Conservation (phyloP, 30 jellyfish, hydroid and myxozoan genomes). For the Clytia hemisphaerica region DNA sequence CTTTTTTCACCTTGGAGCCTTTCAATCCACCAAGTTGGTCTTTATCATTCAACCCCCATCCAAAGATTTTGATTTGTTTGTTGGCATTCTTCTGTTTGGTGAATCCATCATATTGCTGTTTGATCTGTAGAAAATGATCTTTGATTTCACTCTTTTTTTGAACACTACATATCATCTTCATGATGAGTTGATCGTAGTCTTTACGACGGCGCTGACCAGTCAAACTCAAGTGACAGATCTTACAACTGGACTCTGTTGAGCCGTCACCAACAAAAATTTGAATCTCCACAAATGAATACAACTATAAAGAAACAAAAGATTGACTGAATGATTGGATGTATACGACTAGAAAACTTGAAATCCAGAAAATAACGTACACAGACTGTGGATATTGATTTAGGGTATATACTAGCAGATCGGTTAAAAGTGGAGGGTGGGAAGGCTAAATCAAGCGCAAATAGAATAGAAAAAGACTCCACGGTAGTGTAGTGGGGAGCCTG, state of each 20-base stretch:
- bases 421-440: too few species aligned
- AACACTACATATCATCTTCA: conserved; percentile 20
- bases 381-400: too few species aligned
- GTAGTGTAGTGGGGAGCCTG: conserved; percentile 21
- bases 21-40: conserved; percentile 88
- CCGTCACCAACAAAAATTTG: not conserved
- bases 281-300: not conserved
- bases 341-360: not conserved
- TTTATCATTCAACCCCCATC: conserved; percentile 88
- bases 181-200: not conserved
- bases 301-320: conserved; percentile 10
- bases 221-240: conserved; percentile 8
- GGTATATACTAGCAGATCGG: too few species aligned
- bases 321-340: conserved; percentile 1
- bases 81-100: conserved; percentile 12
- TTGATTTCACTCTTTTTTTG: too few species aligned
- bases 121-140: conserved; percentile 26
- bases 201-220: not conserved
- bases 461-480: conserved; percentile 49
- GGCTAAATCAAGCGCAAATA: not conserved
- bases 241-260: conserved; percentile 10
- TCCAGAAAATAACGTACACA: too few species aligned
- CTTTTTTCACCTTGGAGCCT: conserved; percentile 82
- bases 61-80: conserved; percentile 54
- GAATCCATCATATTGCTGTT: not conserved